These are phyloP conservation scores for Acanthococcus lagerstroemiae DNA, from an alignment of 2,888 invertebrate genomes.

Conservation along the genomic window DNA sequence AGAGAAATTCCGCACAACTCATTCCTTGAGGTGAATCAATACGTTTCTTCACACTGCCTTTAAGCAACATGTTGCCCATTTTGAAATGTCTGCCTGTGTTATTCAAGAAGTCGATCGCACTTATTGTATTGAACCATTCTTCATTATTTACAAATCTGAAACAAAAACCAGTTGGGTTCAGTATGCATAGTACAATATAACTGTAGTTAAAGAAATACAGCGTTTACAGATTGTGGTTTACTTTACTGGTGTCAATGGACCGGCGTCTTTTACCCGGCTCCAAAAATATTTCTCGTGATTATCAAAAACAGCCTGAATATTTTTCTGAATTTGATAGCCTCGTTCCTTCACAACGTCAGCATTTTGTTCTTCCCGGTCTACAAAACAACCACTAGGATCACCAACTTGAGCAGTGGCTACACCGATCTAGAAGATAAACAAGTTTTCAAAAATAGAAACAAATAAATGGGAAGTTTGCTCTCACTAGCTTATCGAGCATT, in stretches of 20 bases:
- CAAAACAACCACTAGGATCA: conserved; percentile 83
- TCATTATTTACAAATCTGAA: conserved; percentile 79
- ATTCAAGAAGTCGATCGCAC: conserved; percentile 69
- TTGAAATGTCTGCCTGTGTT: conserved; percentile 73
- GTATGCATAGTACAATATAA: too few relatives aligned
- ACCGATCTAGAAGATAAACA: conserved; percentile 71
- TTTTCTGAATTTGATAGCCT: conserved; percentile 54
- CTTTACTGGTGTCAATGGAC: conserved; percentile 49
- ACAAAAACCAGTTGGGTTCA: too few relatives aligned
- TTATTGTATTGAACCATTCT: conserved; percentile 71
- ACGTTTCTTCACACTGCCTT: conserved; percentile 65
- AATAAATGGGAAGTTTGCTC: too few relatives aligned
- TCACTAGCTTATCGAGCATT: too few relatives aligned
- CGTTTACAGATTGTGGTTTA: conserved; percentile 39
- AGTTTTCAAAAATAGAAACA: not conserved
- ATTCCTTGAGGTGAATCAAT: conserved; percentile 69
- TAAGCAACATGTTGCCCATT: conserved; percentile 77
- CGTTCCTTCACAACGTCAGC: conserved; percentile 56
- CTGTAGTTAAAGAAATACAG: too few relatives aligned
- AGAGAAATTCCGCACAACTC: conserved; percentile 42
- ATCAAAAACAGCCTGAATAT: conserved; percentile 65
- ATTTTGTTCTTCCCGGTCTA: conserved; percentile 61
- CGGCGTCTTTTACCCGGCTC: conserved; percentile 45
- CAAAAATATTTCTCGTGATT: conserved; percentile 76
- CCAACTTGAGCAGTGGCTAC: conserved; percentile 92